A percentile compares a stretch with the other conserved stretches of the same genome.
Conservation (phyloP, 2,888 invertebrate genomes). For the Steromphala cineraria region DNA sequence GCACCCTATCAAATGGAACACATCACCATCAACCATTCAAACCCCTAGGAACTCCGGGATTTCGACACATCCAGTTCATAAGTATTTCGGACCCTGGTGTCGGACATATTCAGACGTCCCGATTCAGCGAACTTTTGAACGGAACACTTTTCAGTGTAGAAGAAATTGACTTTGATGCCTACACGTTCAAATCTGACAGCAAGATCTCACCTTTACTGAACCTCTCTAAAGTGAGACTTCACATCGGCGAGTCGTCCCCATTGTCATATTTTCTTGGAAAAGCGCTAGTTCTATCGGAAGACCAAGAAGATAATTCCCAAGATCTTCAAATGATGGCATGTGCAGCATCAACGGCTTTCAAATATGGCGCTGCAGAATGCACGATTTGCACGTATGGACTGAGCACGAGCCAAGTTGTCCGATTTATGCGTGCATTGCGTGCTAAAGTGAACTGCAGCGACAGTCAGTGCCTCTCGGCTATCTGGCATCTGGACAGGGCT, state of each 20-base stretch:
- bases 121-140: constrained; percentile 52
- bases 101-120: constrained; percentile 54
- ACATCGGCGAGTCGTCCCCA: constrained; percentile 50
- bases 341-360: constrained; percentile 48
- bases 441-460: constrained; percentile 44
- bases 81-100: constrained; percentile 56
- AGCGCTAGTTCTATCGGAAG: constrained; percentile 45
- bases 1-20: not conserved
- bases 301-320: not conserved
- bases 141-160: constrained; percentile 57
- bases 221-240: constrained; percentile 51
- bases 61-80: constrained; percentile 52
- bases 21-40: not conserved
- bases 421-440: constrained; percentile 48
- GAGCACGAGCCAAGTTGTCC: constrained; percentile 47
- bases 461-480: constrained; percentile 50
- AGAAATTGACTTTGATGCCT: constrained; percentile 44
- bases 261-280: constrained; percentile 53
- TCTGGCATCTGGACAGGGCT: constrained; percentile 54
- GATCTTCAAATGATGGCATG: constrained; percentile 51
- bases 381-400: constrained; percentile 53
- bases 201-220: constrained; percentile 49
- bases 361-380: constrained; percentile 53
- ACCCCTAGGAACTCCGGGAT: constrained; percentile 51
- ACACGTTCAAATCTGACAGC: constrained; percentile 40